Base-by-base conservation (phyloP, 1,140 invertebrate species). In the Ganaspis sp. region DNA sequence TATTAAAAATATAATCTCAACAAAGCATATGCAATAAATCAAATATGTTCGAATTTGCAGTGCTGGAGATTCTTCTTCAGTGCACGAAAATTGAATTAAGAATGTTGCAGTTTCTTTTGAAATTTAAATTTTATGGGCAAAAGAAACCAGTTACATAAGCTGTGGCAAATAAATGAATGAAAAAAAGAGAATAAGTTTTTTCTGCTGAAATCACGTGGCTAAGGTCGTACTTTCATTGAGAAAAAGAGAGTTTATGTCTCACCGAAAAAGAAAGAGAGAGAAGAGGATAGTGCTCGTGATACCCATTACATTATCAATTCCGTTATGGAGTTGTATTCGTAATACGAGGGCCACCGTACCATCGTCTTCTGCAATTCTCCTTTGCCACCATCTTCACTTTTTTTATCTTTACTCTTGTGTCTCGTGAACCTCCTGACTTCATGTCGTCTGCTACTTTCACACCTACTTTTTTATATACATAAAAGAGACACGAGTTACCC, bases 281-380 rank as follows among this genome's bases (percentile, higher is more conserved):
- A 79, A 78, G 82, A 85, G 87, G 83, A 83, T 88, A 86, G 84
- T 87, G 85, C 83, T 87, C 84, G 84, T 81, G 82, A 85, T 87
- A 86, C 84, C 88, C 86, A 88, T 90, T 90, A 90, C 88, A 90
- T 90, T 90, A 90, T 90, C 88, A 89, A 89, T 88, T 89, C 89
- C 88, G 87, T 90, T 90, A 90, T 89, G 88, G 85, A 85, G 82
- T 80, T 79, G 85, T 85, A 87, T 90, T 89, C 89, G 88, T 89
- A 90, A 89, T 85, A 90, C 82, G 78, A 83, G 87, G 83, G 79
- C 83, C 81, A 87, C 85, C 85, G 83, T 82, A 84, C 86, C 78
- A 82, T 82, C 85, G 82, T 83, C 76, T 81, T 88, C 81, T 79
- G 80, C 84, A 80, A 82, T 81, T 81, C 82, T 77, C 74, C 73